phyloP scores from a whole-genome alignment of 2,888 invertebrate genomes.

The Tribolium freemani region DNA sequence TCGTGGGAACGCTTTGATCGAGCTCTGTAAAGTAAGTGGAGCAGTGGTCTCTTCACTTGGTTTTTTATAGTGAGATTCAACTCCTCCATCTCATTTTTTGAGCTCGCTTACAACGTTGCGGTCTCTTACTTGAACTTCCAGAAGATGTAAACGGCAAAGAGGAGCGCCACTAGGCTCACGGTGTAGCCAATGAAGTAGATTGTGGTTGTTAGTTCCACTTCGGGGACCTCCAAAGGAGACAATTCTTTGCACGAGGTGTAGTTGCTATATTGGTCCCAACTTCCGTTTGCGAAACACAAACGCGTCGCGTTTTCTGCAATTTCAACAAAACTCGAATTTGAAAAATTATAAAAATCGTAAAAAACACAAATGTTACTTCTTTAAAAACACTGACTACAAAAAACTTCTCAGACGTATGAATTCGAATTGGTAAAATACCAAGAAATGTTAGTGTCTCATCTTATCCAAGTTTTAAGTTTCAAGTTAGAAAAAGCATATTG shows the following conservation, averaged over 20 bases:
- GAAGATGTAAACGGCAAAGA: slow-evolving; percentile 86
- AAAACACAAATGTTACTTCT: too few relatives aligned
- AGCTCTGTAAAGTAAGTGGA: slow-evolving; percentile 64
- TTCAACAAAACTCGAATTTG: too few relatives aligned
- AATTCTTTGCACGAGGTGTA: slow-evolving; percentile 78
- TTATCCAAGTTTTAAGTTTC: too few relatives aligned
- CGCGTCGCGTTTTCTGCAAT: slow-evolving; percentile 85
- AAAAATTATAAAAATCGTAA: too few relatives aligned
- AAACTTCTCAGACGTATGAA: too few relatives aligned
- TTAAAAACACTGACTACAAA: too few relatives aligned
- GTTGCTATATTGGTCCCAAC: slow-evolving; percentile 82
- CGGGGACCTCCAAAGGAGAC: slow-evolving; percentile 44
- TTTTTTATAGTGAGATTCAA: slow-evolving; percentile 67
- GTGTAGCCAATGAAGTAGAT: slow-evolving; percentile 89
- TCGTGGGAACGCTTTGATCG: slow-evolving; percentile 2
- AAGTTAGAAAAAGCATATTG: too few relatives aligned
- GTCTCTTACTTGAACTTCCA: slow-evolving; percentile 86
- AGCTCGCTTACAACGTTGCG: slow-evolving; percentile 13
- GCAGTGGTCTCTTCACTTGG: slow-evolving; percentile 68
- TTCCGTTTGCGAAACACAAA: slow-evolving; percentile 80
- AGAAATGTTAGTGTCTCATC: too few relatives aligned
- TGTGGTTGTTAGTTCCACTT: slow-evolving; percentile 78
- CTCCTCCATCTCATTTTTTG: slow-evolving; percentile 66
- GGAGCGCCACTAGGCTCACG: slow-evolving; percentile 82
- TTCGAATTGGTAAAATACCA: too few relatives aligned